Percentiles rank a stretch among this genome's conserved stretches.
Conservation (phyloP, 2,888 invertebrate species). For the Sialis lutaria region DNA sequence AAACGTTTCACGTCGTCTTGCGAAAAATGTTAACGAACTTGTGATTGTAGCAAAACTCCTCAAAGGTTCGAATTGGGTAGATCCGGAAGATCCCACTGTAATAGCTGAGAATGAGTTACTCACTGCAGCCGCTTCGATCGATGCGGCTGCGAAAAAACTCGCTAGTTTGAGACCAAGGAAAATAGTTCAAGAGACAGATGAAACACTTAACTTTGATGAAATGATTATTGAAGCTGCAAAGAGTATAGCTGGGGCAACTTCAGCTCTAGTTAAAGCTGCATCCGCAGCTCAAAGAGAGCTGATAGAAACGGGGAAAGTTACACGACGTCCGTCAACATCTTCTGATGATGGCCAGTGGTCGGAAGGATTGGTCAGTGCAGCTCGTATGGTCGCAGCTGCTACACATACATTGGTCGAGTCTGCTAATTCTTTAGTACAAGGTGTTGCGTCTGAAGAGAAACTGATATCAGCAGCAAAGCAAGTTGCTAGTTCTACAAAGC, state of each 20-base stretch:
- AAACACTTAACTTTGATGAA: conserved; percentile 94
- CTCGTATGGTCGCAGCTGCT: conserved; percentile 89
- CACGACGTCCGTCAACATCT: conserved; percentile 61
- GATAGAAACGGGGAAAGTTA: conserved; percentile 79
- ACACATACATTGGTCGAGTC: conserved; percentile 96
- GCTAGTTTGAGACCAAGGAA: conserved; percentile 78
- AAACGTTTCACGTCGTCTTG: conserved; percentile 73
- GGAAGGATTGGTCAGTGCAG: conserved; percentile 89
- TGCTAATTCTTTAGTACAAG: conserved; percentile 90
- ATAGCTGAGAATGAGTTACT: conserved; percentile 95
- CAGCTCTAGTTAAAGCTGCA: conserved; percentile 90
- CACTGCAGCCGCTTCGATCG: conserved; percentile 94
- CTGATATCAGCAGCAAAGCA: conserved; percentile 91
- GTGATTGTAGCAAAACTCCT: conserved; percentile 79
- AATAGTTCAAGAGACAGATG: conserved; percentile 62
- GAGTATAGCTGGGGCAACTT: conserved; percentile 92
- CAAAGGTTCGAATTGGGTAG: conserved; percentile 90
- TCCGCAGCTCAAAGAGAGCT: conserved; percentile 93
- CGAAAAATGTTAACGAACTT: conserved; percentile 82
- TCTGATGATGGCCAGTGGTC: conserved; percentile 98
- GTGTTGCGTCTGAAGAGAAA: conserved; percentile 87
- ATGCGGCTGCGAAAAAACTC: conserved; percentile 92
- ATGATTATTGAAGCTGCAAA: conserved; percentile 98
- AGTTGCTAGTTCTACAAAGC: conserved; percentile 94
- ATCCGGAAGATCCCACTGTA: conserved; percentile 92